These are phyloP conservation scores for Sylvilagus floridanus DNA, from an alignment of 2,797 vertebrate species.

Conservation along the genomic window DNA sequence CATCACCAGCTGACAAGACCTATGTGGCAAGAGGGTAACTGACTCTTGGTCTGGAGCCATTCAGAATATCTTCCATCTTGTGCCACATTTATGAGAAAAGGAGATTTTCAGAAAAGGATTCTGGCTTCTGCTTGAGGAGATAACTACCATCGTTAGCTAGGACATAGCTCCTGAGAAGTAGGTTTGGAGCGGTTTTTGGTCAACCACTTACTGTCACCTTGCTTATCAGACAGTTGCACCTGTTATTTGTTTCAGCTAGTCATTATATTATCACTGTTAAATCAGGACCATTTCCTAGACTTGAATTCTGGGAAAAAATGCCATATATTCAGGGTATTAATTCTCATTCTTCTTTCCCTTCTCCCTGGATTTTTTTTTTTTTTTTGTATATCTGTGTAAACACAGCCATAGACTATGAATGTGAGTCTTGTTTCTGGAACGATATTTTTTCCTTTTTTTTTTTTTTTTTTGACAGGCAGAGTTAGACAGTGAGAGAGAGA, in stretches of 20 bases:
- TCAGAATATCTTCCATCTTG: constrained; percentile 3
- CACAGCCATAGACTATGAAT: neutral
- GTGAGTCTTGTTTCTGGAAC: neutral
- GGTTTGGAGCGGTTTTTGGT: neutral
- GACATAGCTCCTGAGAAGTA: neutral
- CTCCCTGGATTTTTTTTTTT: neutral
- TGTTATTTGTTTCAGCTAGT: constrained; percentile 14
- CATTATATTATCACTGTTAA: constrained; percentile 47
- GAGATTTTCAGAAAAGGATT: constrained; percentile 30
- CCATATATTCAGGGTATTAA: neutral
- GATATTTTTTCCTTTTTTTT: neutral
- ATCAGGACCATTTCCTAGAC: constrained; percentile 22
- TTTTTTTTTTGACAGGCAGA: no score
- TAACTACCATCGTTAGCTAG: constrained; percentile 30
- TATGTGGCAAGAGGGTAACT: neutral
- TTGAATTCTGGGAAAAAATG: constrained; percentile 1
- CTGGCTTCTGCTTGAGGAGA: constrained; percentile 57
- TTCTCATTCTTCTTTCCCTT: neutral
- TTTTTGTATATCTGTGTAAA: neutral
- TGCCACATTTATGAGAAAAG: constrained; percentile 8
- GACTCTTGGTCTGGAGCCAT: neutral
- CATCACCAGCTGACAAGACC: neutral
- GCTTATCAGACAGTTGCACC: constrained; percentile 51
- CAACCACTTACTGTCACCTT: constrained; percentile 14
- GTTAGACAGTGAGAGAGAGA: no score